phyloP scores from a whole-genome alignment of 2,888 invertebrate species.

The Tenthredo scrophulariae region DNA sequence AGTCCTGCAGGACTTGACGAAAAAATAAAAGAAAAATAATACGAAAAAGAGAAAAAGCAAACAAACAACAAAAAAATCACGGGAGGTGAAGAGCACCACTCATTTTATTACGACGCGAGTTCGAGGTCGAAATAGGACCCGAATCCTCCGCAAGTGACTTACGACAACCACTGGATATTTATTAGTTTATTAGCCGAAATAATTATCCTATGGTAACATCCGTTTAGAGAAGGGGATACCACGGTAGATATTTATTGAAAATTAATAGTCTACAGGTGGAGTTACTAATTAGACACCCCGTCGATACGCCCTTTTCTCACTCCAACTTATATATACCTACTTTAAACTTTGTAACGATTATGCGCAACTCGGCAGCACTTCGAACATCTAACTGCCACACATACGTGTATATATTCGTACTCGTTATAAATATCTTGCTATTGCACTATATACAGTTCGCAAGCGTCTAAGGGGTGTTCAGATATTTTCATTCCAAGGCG shows the following conservation, averaged over 20 bases:
- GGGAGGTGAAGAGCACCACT: constrained; percentile 18
- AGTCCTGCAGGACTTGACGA: too few relatives aligned
- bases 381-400: neutral
- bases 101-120: constrained; percentile 40
- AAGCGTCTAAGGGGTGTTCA: neutral
- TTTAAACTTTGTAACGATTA: neutral
- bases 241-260: constrained; percentile 53
- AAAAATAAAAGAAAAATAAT: neutral
- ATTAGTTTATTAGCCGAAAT: constrained; percentile 66
- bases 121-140: neutral
- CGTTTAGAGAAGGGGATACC: neutral
- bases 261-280: constrained; percentile 57
- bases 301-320: constrained; percentile 35
- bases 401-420: neutral
- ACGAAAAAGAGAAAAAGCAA: neutral
- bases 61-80: neutral
- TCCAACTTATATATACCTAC: neutral
- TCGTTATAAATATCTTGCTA: neutral
- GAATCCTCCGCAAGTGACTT: constrained; percentile 17
- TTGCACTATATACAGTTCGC: neutral
- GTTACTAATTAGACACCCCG: constrained; percentile 57
- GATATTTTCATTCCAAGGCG: neutral
- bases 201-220: constrained; percentile 60
- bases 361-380: constrained; percentile 5
- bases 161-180: constrained; percentile 61